Evolutionary conservation across 92 coral and sea anemone genomes (phyloP).

Genomic region (Palythoa grandiflora): DNA sequence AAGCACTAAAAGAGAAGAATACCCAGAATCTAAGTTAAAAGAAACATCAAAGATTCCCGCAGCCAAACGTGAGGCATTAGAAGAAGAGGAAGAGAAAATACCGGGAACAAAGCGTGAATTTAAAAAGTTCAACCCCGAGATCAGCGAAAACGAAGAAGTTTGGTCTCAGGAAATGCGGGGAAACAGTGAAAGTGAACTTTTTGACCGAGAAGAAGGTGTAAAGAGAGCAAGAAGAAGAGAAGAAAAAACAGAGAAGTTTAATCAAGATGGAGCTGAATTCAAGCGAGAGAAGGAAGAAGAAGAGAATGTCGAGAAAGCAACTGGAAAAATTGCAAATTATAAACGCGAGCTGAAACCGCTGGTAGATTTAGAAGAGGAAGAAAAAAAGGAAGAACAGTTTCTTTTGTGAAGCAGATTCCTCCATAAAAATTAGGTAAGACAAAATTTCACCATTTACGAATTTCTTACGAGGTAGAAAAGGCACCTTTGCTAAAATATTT

Average conservation of each 20-base stretch:
- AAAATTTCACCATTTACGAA: too few species aligned
- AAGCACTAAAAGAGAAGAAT: background rate
- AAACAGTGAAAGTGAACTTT: background rate
- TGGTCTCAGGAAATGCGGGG: background rate
- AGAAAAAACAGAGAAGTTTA: background rate
- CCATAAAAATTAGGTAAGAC: conserved; percentile 49
- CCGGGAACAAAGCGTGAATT: background rate
- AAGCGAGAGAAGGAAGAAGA: conserved; percentile 6
- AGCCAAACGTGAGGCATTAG: background rate
- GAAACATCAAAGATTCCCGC: background rate
- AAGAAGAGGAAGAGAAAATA: background rate
- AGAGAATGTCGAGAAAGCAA: background rate
- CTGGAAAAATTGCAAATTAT: background rate
- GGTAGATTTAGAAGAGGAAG: background rate
- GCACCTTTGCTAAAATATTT: too few species aligned
- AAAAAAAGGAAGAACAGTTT: background rate
- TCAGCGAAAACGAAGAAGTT: background rate
- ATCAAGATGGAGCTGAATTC: background rate
- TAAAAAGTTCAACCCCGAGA: background rate
- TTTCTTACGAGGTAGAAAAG: too few species aligned
- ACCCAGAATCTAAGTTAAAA: background rate
- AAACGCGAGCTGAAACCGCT: background rate
- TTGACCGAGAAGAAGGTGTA: background rate
- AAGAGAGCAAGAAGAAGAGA: background rate
- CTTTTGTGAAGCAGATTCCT: background rate